Base-by-base conservation (phyloP, 2,888 invertebrate genomes). In the Melinaea marsaeus region DNA sequence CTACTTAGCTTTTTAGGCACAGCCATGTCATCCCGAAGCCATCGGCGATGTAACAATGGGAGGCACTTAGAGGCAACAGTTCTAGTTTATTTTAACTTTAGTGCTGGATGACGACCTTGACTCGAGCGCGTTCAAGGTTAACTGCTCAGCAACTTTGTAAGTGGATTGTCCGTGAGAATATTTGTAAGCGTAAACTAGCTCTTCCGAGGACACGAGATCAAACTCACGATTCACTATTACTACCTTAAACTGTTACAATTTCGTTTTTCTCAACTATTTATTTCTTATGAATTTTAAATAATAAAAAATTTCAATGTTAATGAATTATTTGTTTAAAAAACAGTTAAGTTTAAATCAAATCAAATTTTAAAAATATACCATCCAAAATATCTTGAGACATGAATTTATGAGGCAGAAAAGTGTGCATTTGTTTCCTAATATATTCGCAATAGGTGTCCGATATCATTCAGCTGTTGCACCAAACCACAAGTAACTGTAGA, bases 21-120 rank as follows among this genome's bases (percentile, higher is more conserved):
- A 82, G 81, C 81, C 84, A 83, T 83, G 81, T 81, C 84, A 83
- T 83, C 83, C 81, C 78, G 77, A 86, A 83, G 83, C 75, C 79
- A 81, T 82, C 83, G 83, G 78, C 73, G 74, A 69, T 72, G 75
- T 70, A 79, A 87, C 85, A 87, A 86, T 83, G 75, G 79, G 78
- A 83, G 80, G 79, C 78, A 79, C 79, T 81, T 75, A 69, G 74
- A 75, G 71, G 73, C 74, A 61, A 32, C 51, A 67, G 69, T 70
- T 71, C 55, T 76, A 73, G 73, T 77, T 76, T 73, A 69, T 76
- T 78, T 22, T 78, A 61, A 62, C 47, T 76, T 72, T 66, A 77
- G 77, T 75, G 77, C 72, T 72, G 75, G 71, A 74, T 67, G 64
- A 68, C 78, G 83, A 83, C 88, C 89, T 89, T 89, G 88, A 86